Evolutionary conservation across 1,140 invertebrate genomes (phyloP).

Genomic region (Laupala kohalensis): DNA sequence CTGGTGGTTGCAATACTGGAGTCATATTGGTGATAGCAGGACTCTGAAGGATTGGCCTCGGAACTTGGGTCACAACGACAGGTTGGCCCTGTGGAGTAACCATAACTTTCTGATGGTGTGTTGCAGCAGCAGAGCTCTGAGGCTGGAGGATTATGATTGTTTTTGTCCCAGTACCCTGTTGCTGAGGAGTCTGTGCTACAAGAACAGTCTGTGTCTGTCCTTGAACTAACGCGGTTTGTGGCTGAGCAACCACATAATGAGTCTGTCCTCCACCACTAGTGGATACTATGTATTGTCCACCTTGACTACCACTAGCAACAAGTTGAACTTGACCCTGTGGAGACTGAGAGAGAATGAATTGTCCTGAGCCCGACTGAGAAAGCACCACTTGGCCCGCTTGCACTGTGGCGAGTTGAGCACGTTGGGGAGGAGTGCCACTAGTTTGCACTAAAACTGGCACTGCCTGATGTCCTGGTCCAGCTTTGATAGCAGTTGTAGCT

Average conservation of each 20-base stretch:
- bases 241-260: slow-evolving; percentile 48
- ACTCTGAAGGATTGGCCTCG: slow-evolving; percentile 35
- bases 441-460: slow-evolving; percentile 32
- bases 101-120: slow-evolving; percentile 35
- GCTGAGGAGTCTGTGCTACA: slow-evolving; percentile 44
- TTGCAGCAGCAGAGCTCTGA: slow-evolving; percentile 28
- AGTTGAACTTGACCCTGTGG: slow-evolving; percentile 22
- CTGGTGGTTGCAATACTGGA: slow-evolving; percentile 1
- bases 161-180: slow-evolving; percentile 46
- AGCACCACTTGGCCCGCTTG: slow-evolving; percentile 22
- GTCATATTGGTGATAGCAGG: slow-evolving; percentile 10
- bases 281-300: slow-evolving; percentile 38
- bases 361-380: slow-evolving; percentile 28
- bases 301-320: slow-evolving; percentile 28
- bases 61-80: slow-evolving; percentile 40
- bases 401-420: slow-evolving; percentile 22
- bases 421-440: slow-evolving; percentile 19
- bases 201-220: slow-evolving; percentile 47
- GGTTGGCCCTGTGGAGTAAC: slow-evolving; percentile 52
- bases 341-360: slow-evolving; percentile 36
- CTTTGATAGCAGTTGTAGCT: slow-evolving; percentile 27
- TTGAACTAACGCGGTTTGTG: slow-evolving; percentile 39
- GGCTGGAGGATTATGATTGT: slow-evolving; percentile 60
- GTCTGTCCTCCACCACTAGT: slow-evolving; percentile 32
- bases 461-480: slow-evolving; percentile 30